Evolutionary conservation across 1,140 invertebrate species (phyloP).

Genomic region (Steinernema feltiae): DNA sequence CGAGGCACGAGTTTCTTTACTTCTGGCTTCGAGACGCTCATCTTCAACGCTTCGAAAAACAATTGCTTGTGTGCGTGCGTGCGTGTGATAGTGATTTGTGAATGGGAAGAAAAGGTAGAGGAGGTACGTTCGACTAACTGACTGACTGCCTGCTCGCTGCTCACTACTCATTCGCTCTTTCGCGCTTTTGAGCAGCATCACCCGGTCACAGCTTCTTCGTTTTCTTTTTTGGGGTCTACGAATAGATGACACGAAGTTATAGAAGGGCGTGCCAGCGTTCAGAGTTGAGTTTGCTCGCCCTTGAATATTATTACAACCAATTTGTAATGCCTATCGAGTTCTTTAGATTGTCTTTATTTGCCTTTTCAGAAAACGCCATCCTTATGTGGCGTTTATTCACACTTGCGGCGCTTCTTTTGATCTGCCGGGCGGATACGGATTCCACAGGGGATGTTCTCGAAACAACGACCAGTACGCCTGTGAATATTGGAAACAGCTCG

Average conservation of each 20-base stretch:
- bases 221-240: neutral
- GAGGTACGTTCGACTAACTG: neutral
- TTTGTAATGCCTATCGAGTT: constrained; percentile 2
- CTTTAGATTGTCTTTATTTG: neutral
- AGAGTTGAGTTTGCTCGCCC: neutral
- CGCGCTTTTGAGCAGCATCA: neutral
- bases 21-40: neutral
- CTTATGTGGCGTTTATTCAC: neutral
- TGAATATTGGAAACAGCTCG: neutral
- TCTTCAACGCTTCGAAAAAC: neutral
- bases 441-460: neutral
- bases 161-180: neutral
- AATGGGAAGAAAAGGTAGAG: neutral
- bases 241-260: neutral
- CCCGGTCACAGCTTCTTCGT: constrained; percentile 8
- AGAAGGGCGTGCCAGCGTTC: neutral
- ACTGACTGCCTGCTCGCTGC: neutral
- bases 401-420: neutral
- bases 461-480: neutral
- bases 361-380: neutral
- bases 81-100: neutral
- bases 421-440: neutral
- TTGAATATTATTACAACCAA: constrained; percentile 5
- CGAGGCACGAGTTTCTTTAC: neutral
- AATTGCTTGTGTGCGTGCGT: neutral